These are phyloP conservation scores for Lampris megalopsis DNA, from an alignment of 2,113 vertebrate genomes.

Conservation along the genomic window DNA sequence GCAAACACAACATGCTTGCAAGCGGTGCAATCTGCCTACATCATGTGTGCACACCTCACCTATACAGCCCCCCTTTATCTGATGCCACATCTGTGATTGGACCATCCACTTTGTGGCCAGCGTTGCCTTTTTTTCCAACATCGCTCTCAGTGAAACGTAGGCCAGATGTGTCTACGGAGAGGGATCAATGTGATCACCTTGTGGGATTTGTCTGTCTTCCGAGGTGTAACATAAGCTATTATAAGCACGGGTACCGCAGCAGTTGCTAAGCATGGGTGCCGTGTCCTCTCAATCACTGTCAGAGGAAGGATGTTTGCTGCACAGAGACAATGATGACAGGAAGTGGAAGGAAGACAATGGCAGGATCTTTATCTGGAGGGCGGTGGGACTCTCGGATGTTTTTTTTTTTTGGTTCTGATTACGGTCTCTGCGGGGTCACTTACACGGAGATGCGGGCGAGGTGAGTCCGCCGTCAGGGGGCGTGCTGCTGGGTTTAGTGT, in stretches of 20 bases:
- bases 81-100: too few relatives aligned
- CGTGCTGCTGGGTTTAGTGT: constrained; percentile 97
- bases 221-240: background rate
- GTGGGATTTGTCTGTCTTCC: too few relatives aligned
- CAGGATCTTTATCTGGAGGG: constrained; percentile 53
- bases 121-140: too few relatives aligned
- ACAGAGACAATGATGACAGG: constrained; percentile 60
- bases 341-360: constrained; percentile 64
- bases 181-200: too few relatives aligned
- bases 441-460: constrained; percentile 95
- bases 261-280: constrained; percentile 20
- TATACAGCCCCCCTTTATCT: too few relatives aligned
- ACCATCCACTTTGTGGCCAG: too few relatives aligned
- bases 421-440: constrained; percentile 86
- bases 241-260: constrained; percentile 28
- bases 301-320: constrained; percentile 55
- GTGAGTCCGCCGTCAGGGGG: constrained; percentile 94
- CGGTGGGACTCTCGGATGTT: constrained; percentile 40
- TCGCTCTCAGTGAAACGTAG: too few relatives aligned
- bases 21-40: too few relatives aligned
- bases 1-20: too few relatives aligned
- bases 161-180: too few relatives aligned
- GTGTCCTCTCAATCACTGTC: constrained; percentile 32
- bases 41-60: too few relatives aligned
- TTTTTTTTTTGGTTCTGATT: constrained; percentile 59